Conservation (phyloP, 1,140 invertebrate species). For the Cephus cinctus region DNA sequence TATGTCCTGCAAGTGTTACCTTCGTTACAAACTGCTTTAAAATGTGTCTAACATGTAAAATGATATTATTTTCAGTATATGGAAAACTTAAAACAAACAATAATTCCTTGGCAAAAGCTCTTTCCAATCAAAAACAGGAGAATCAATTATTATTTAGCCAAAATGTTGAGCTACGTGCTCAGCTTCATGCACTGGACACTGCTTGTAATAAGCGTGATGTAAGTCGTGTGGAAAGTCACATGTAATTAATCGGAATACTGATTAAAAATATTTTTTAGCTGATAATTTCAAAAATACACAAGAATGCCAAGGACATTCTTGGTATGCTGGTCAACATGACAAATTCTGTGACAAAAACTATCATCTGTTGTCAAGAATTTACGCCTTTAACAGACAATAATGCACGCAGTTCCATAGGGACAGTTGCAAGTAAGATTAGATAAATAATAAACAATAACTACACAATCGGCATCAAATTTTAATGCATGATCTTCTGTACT, state of each 20-base stretch:
- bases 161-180: constrained; percentile 32
- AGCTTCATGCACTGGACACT: constrained; percentile 32
- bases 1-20: constrained; percentile 18
- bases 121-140: constrained; percentile 40
- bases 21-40: background rate
- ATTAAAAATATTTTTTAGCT: constrained; percentile 17
- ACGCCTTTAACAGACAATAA: constrained; percentile 10
- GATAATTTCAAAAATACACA: constrained; percentile 29
- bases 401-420: constrained; percentile 15
- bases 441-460: no score
- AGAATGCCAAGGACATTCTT: constrained; percentile 36
- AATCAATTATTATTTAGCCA: constrained; percentile 31
- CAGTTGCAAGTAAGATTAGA: constrained; percentile 25
- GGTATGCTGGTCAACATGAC: constrained; percentile 34
- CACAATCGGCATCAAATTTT: no score
- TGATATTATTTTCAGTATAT: constrained; percentile 29
- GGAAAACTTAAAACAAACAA: constrained; percentile 42
- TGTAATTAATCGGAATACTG: constrained; percentile 4
- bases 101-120: constrained; percentile 36
- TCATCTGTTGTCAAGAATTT: constrained; percentile 35
- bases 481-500: no score
- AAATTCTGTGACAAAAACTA: constrained; percentile 30
- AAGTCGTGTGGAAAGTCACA: constrained; percentile 16
- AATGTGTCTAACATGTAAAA: background rate
- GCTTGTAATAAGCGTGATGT: constrained; percentile 36